Percentiles rank a stretch among this genome's conserved stretches.
Conservation (phyloP, 2,888 invertebrate species). For the Pseudeuparius sepicola region DNA sequence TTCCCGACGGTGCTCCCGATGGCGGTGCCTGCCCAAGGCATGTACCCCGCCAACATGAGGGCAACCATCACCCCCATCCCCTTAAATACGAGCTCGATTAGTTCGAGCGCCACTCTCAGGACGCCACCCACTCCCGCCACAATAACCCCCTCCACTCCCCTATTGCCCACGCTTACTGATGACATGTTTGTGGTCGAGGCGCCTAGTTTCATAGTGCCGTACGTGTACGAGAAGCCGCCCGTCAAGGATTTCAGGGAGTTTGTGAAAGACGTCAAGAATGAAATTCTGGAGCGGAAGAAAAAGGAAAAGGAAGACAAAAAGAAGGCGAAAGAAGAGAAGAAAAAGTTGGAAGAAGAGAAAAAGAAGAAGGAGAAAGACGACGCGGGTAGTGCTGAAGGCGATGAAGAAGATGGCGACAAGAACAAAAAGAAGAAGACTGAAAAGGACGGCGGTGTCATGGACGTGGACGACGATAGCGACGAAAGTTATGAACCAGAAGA, state of each 20-base stretch:
- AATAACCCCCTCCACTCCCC: constrained; percentile 42
- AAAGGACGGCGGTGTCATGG: constrained; percentile 21
- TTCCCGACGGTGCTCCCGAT: constrained; percentile 42
- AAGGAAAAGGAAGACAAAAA: constrained; percentile 42
- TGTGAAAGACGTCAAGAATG: constrained; percentile 42
- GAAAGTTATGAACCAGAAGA: constrained; percentile 29
- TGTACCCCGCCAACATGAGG: constrained; percentile 53
- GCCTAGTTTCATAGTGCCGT: constrained; percentile 87
- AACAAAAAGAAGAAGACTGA: constrained; percentile 22
- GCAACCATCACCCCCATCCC: constrained; percentile 48
- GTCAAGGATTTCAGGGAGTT: constrained; percentile 66
- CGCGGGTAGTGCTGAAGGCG: constrained; percentile 25
- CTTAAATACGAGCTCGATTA: constrained; percentile 26
- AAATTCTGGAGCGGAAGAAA: constrained; percentile 35
- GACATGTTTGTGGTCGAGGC: constrained; percentile 91
- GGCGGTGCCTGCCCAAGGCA: constrained; percentile 49
- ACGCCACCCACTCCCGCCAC: constrained; percentile 30
- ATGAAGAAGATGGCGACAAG: constrained; percentile 23
- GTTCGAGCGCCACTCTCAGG: constrained; percentile 4
- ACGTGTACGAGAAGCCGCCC: constrained; percentile 86
- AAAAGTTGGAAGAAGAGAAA: constrained; percentile 34
- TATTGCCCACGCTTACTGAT: constrained; percentile 76
- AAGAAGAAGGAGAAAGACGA: constrained; percentile 31
- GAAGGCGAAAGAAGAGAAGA: constrained; percentile 27
- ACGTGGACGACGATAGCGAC: constrained; percentile 20